Evolutionary conservation across 1,140 invertebrate species (phyloP).

Genomic region (Delia radicum): DNA sequence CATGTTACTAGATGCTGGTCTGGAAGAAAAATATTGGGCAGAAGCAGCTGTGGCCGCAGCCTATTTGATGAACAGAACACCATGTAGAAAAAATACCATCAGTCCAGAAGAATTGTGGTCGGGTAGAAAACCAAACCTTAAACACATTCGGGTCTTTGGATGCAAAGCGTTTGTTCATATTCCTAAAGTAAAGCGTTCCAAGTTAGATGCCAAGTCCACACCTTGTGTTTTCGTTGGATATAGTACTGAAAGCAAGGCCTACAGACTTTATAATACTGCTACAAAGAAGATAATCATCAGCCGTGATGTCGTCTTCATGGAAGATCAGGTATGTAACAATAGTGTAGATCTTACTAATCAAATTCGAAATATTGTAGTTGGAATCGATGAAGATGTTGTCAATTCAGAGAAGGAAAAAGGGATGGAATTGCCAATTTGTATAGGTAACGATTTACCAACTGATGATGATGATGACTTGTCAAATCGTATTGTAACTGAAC

Average conservation of each 20-base stretch:
- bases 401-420: neutral
- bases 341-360: neutral
- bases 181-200: slow-evolving; percentile 33
- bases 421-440: neutral
- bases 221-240: slow-evolving; percentile 46
- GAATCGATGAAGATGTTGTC: neutral
- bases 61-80: slow-evolving; percentile 21
- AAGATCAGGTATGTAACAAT: slow-evolving; percentile 1
- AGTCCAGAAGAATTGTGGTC: slow-evolving; percentile 35
- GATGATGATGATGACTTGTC: neutral
- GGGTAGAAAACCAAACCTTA: slow-evolving; percentile 30
- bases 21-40: slow-evolving; percentile 55
- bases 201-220: slow-evolving; percentile 36
- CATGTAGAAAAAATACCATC: neutral
- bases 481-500: neutral
- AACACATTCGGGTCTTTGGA: slow-evolving; percentile 27
- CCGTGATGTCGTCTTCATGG: slow-evolving; percentile 42
- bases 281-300: slow-evolving; percentile 38
- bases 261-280: too few relatives aligned
- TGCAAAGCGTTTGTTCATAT: slow-evolving; percentile 30
- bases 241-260: slow-evolving; percentile 38
- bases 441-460: neutral
- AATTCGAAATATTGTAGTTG: too few relatives aligned
- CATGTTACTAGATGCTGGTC: slow-evolving; percentile 40
- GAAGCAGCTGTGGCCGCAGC: slow-evolving; percentile 54